Percentiles rank a stretch among this genome's conserved stretches.
Conservation (phyloP, 2,888 invertebrate genomes). For the Ophion obscuratus region DNA sequence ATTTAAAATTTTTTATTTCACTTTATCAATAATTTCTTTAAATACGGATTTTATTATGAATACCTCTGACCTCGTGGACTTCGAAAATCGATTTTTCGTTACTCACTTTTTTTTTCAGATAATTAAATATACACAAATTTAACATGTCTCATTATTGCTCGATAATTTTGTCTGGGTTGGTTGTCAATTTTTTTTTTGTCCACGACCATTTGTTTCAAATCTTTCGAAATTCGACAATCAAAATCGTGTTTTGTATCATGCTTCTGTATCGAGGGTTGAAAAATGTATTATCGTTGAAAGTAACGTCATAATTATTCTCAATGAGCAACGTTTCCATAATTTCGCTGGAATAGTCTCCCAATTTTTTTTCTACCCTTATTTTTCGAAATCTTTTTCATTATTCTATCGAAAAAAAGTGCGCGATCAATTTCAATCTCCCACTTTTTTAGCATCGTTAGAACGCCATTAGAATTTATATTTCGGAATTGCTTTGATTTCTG, state of each 20-base stretch:
- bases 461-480: too few species aligned
- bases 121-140: background rate
- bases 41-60: background rate
- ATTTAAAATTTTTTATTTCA: background rate
- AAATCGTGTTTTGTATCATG: too few species aligned
- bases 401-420: too few species aligned
- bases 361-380: background rate
- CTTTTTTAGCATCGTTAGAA: too few species aligned
- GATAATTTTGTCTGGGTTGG: background rate
- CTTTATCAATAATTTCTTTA: background rate
- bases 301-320: background rate
- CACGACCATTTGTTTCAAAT: background rate
- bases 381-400: too few species aligned
- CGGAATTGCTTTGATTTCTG: too few species aligned
- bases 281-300: background rate
- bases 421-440: too few species aligned
- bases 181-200: background rate
- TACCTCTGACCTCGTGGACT: background rate
- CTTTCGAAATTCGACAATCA: background rate
- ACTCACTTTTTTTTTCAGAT: background rate
- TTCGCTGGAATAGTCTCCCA: background rate
- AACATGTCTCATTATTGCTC: background rate
- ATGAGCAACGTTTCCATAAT: too few species aligned
- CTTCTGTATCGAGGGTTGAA: too few species aligned
- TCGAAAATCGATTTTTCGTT: background rate